Conservation (phyloP, 53 echinoderm and acorn worm genomes). For the Hippasteria phrygiana region DNA sequence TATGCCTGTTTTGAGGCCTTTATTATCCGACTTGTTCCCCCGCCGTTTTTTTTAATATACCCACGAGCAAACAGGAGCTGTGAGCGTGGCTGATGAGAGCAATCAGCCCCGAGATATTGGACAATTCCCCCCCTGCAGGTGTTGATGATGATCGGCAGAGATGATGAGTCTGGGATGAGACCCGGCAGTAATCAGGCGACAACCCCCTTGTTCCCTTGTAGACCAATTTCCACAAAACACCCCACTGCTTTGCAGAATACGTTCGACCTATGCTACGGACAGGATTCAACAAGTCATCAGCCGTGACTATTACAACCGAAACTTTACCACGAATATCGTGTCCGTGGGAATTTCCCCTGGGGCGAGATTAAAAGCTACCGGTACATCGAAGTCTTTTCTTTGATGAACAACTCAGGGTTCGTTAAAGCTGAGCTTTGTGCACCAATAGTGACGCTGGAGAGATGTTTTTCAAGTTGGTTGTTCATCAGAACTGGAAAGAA, state of each 20-base stretch:
- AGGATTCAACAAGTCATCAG: conserved; percentile 1
- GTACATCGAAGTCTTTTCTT: too few relatives aligned
- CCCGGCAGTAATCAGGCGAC: neutral
- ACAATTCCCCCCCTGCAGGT: neutral
- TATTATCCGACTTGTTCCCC: neutral
- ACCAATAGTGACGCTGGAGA: too few relatives aligned
- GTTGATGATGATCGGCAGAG: neutral
- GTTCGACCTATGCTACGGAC: neutral
- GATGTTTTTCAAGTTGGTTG: too few relatives aligned
- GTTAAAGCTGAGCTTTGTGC: too few relatives aligned
- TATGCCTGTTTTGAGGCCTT: neutral
- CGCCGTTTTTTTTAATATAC: neutral
- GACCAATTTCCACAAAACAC: neutral
- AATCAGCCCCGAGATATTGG: neutral
- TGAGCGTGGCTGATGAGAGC: neutral
- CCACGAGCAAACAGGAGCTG: neutral
- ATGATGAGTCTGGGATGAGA: neutral
- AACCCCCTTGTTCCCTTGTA: neutral
- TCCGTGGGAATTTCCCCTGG: neutral
- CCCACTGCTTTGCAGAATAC: neutral
- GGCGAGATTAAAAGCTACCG: neutral
- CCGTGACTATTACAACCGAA: neutral
- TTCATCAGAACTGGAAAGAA: too few relatives aligned
- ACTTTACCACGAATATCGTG: neutral
- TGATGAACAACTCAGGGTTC: too few relatives aligned